phyloP scores from a whole-genome alignment of 2,113 vertebrate genomes.

The Origma solitaria region DNA sequence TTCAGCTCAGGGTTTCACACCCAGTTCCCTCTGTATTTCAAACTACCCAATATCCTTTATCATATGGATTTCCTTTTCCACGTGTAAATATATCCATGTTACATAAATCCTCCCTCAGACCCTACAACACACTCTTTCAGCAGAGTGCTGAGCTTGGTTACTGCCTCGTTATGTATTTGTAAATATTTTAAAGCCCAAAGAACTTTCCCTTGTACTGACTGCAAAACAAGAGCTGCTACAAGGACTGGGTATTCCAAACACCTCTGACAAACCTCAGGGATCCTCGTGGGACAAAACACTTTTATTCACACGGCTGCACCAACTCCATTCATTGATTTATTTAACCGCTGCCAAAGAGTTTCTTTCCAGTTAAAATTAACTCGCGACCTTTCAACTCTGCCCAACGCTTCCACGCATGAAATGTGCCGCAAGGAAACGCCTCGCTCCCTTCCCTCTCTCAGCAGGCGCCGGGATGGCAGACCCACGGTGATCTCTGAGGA shows the following conservation, averaged over 20 bases:
- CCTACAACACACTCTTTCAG: background rate
- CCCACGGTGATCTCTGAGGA: background rate
- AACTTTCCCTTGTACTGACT: background rate
- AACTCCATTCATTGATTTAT: background rate
- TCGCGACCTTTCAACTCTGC: background rate
- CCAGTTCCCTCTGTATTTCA: background rate
- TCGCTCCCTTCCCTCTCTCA: background rate
- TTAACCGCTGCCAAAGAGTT: background rate
- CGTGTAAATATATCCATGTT: background rate
- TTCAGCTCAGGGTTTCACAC: background rate
- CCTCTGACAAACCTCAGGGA: background rate
- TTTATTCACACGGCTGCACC: background rate
- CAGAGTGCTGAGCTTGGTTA: background rate
- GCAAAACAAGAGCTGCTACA: background rate
- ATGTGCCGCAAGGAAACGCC: background rate
- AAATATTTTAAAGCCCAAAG: background rate
- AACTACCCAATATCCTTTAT: background rate
- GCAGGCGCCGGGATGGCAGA: background rate
- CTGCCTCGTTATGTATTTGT: background rate
- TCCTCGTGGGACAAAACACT: background rate
- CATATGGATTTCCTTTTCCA: background rate
- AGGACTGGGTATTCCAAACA: background rate
- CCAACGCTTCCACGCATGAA: fast-evolving
- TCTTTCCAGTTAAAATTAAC: background rate
- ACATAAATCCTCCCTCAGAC: background rate